Base-by-base conservation (phyloP, 2,888 invertebrate species). In the Sarcophaga variegata region DNA sequence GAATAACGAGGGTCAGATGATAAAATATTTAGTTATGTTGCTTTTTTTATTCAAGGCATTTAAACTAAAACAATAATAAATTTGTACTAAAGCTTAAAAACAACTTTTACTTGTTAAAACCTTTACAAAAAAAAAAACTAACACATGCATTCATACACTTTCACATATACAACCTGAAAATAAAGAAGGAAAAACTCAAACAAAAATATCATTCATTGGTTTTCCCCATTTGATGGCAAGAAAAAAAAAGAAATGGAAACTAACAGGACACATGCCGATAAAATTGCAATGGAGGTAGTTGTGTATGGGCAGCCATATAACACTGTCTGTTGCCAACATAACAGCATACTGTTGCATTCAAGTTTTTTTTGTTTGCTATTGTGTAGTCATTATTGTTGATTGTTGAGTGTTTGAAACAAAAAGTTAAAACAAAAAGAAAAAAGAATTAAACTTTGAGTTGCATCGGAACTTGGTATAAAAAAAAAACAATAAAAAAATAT, bases 51-150 rank as follows among this genome's bases (percentile, higher is more conserved):
- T 54, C 12, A 12, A 54, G 17, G 54, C 17, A 17, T 54, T 12
- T 54, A 54, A 54, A 17, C 17, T 54, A 14, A 14, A 14, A 14
- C 27, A 49, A 76, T 37, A 75, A 17, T 70, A 78, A 85, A 81
- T 75, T 81, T 78, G 54, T 64, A 70, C 78, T 81, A 81, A 77
- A 85, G 75, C 74, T 83, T 83, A 83, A 79, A 62, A 25, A 25
- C 12, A 27, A 60, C 74, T 75, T 45, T 67, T 67, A 78, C 60
- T 49, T 49, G 49, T 69, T 14, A 69, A 72, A 83, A 78, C 60
- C 78, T 67, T 59, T 77, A 64, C 45, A 25, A 20, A 14, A 20
- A 59, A 70, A 64, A 81, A 71, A 10, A 49, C 6, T 77, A 76
- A 64, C 54, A 59, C 25, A 60, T 77, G 14, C 54, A 14, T 54